A percentile compares a stretch with the other conserved stretches of the same genome.
Evolutionary conservation across 2,888 invertebrate species (phyloP).

Genomic region (Matsumyia berberina): DNA sequence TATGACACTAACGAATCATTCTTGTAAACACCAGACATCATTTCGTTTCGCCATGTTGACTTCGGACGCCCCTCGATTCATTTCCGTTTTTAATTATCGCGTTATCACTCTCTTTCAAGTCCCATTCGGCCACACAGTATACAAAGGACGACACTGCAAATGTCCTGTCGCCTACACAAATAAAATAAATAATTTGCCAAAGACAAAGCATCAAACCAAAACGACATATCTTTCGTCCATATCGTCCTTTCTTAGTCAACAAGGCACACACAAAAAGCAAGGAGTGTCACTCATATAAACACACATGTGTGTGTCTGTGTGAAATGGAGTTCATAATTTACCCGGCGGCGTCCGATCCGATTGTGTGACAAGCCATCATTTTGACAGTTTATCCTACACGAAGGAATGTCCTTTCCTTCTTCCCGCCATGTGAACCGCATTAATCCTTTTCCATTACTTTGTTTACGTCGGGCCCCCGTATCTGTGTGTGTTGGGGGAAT

Average conservation of each 20-base stretch:
- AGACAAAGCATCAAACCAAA: slow-evolving; percentile 57
- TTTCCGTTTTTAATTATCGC: slow-evolving; percentile 68
- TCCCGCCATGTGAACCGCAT: slow-evolving; percentile 30
- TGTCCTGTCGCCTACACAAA: slow-evolving; percentile 47
- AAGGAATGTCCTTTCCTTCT: slow-evolving; percentile 6
- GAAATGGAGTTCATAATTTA: slow-evolving; percentile 30
- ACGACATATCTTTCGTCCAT: neutral
- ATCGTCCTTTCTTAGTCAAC: slow-evolving; percentile 27
- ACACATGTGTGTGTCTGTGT: neutral
- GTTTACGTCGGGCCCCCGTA: slow-evolving; percentile 34
- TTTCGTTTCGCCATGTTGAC: slow-evolving; percentile 50
- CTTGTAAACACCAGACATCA: slow-evolving; percentile 37
- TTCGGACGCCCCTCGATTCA: slow-evolving; percentile 47
- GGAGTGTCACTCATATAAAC: slow-evolving; percentile 41
- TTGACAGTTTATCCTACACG: slow-evolving; percentile 44
- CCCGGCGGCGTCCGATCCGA: slow-evolving; percentile 46
- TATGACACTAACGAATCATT: slow-evolving; percentile 31
- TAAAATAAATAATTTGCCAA: slow-evolving; percentile 53
- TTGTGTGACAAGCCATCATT: slow-evolving; percentile 66
- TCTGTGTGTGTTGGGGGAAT: slow-evolving; percentile 50
- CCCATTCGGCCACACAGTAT: slow-evolving; percentile 6
- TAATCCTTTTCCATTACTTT: slow-evolving; percentile 63
- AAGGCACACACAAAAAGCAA: slow-evolving; percentile 42
- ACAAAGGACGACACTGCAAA: slow-evolving; percentile 37
- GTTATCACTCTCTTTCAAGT: slow-evolving; percentile 50